A percentile compares a stretch with the other conserved stretches of the same genome.
Evolutionary conservation across 1,140 invertebrate species (phyloP).

Genomic region (Danaus melanippus): DNA sequence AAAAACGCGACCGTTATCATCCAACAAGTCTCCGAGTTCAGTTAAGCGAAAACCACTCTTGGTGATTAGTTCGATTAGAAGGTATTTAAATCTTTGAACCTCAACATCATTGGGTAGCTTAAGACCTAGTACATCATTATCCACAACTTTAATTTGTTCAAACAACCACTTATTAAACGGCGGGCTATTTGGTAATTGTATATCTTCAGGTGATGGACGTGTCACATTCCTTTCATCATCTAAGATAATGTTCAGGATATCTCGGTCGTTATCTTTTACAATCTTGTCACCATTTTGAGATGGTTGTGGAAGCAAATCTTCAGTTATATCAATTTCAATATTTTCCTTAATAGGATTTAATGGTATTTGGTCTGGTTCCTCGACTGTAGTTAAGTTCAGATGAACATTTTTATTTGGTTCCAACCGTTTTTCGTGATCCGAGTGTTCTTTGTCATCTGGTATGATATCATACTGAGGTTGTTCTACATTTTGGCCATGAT

Average conservation of each 20-base stretch:
- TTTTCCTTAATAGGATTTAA: not conserved
- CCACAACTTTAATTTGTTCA: constrained; percentile 2
- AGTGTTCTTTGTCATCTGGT: no score
- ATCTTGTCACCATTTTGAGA: not conserved
- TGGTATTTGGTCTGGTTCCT: no score
- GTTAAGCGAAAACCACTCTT: constrained; percentile 26
- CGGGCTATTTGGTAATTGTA: not conserved
- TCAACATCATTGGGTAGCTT: constrained; percentile 16
- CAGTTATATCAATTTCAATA: not conserved
- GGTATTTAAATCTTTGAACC: constrained; percentile 15
- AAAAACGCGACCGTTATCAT: constrained; percentile 22
- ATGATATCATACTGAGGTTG: no score
- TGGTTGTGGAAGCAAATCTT: constrained; percentile 3
- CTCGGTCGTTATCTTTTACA: no score
- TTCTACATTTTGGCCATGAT: no score
- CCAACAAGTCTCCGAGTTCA: constrained; percentile 20
- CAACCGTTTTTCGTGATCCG: no score
- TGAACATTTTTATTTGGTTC: no score
- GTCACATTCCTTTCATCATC: no score
- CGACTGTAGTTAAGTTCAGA: no score
- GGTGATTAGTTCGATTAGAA: constrained; percentile 24
- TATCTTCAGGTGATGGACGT: no score
- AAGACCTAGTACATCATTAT: constrained; percentile 1
- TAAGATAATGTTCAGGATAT: no score
- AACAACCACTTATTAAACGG: constrained; percentile 29